phyloP scores from a whole-genome alignment of 2,113 vertebrate species.

The Cygnus atratus region DNA sequence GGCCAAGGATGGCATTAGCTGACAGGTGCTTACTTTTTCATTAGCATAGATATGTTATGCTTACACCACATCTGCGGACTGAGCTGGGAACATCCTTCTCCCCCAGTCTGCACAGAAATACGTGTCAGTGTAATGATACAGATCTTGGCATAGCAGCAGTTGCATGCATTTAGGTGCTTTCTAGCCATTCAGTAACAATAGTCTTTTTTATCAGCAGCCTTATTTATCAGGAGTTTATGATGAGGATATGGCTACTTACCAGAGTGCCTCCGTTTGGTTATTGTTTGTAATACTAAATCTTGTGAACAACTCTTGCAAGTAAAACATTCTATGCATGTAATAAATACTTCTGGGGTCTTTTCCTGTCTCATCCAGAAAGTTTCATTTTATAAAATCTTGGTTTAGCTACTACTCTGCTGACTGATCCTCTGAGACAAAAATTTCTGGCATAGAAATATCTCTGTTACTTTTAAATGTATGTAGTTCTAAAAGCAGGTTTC shows the following conservation, averaged over 20 bases:
- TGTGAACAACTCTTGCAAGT: neutral
- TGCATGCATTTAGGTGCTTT: neutral
- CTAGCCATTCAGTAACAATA: neutral
- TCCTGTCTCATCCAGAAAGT: neutral
- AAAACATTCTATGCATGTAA: neutral
- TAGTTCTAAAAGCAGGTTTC: neutral
- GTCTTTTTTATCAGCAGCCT: neutral
- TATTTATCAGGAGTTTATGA: neutral
- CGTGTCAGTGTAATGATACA: neutral
- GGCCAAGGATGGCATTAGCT: neutral
- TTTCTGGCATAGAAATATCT: neutral
- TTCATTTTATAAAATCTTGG: neutral
- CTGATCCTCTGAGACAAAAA: neutral
- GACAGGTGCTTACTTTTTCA: neutral
- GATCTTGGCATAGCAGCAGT: neutral
- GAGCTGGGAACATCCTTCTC: neutral
- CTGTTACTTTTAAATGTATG: neutral
- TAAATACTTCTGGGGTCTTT: neutral
- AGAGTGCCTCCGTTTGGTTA: neutral
- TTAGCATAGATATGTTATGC: neutral
- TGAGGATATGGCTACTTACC: neutral
- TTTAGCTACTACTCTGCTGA: neutral
- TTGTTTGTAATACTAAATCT: neutral
- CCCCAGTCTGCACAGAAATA: neutral
- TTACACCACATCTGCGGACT: neutral